Conservation (phyloP, 35 echinoderm and acorn worm species). For the Ptychodera flava region DNA sequence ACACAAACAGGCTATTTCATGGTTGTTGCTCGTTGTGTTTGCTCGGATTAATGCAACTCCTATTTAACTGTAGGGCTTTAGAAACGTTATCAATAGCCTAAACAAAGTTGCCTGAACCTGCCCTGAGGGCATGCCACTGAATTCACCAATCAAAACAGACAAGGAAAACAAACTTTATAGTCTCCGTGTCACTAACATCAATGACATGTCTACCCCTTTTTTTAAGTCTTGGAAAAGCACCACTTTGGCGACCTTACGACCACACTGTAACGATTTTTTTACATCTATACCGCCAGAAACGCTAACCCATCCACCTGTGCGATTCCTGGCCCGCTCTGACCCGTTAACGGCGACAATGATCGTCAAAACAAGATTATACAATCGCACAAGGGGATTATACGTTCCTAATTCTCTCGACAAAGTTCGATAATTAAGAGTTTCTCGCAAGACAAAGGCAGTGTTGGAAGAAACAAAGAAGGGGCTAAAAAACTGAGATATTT, state of each 20-base stretch:
- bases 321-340: neutral
- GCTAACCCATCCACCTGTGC: neutral
- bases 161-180: neutral
- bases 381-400: neutral
- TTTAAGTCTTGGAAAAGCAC: too few relatives aligned
- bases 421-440: neutral
- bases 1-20: neutral
- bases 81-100: neutral
- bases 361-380: conserved; percentile 1
- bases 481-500: neutral
- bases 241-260: too few relatives aligned
- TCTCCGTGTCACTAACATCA: neutral
- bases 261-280: too few relatives aligned
- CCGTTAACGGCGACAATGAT: neutral
- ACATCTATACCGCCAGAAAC: too few relatives aligned
- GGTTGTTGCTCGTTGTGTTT: neutral
- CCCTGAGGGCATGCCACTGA: neutral
- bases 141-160: neutral
- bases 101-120: neutral
- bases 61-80: neutral
- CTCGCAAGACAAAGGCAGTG: neutral
- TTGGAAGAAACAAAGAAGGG: neutral
- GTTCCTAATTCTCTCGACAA: neutral
- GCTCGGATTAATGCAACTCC: neutral
- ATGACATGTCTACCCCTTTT: too few relatives aligned